Evolutionary conservation across 2,797 vertebrate genomes (phyloP), one percentile per base, ranked within the genome.

Genomic region (Australoheros facetus): DNA sequence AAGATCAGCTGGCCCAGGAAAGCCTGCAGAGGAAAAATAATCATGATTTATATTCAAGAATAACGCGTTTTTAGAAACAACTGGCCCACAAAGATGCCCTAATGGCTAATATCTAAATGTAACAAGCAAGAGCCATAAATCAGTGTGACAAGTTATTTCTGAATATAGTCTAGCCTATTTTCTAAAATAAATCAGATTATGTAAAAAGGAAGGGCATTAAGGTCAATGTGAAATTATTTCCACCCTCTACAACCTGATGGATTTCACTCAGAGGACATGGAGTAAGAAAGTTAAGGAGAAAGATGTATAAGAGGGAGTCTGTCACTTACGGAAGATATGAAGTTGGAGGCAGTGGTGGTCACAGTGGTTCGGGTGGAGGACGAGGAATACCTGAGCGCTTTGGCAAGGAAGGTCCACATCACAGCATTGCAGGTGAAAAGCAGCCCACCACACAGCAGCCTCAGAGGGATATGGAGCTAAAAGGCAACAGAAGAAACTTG

Each of bases 341-440:
- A 98, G 93, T 98, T 99, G 89, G 97, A 97, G 88, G 97, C 97
- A 1, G 95, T 97, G 3, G 95, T 96, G 1, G 97, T 99, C 94
- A 99, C 96, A 77, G 98, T 97, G 62, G 96, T 96, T 69, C 94
- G 66, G 57, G 97, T 96, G 0, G 97, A 98, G 85, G 97, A 98
- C 73, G 97, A 97, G 56, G 97, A 98, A 86, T 97, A 96, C 83
- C 96, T 95, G 92, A 99, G 96, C 14, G 97, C 97, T 90, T 97
- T 98, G 59, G 97, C 96, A 48, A 98, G 97, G 93, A 98, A 96
- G 0, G 96, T 97, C 98, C 98, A 99, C 97, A 98, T 98, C 91
- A 97, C 92, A 48, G 96, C 96, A 48, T 98, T 98, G 93, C 96
- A 97, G 23, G 88, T 94, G 23, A 97, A 96, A 76, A 97, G 96